A percentile compares a stretch with the other conserved stretches of the same genome.
Conservation (phyloP, 2,113 vertebrate species). For the Mesocricetus auratus region DNA sequence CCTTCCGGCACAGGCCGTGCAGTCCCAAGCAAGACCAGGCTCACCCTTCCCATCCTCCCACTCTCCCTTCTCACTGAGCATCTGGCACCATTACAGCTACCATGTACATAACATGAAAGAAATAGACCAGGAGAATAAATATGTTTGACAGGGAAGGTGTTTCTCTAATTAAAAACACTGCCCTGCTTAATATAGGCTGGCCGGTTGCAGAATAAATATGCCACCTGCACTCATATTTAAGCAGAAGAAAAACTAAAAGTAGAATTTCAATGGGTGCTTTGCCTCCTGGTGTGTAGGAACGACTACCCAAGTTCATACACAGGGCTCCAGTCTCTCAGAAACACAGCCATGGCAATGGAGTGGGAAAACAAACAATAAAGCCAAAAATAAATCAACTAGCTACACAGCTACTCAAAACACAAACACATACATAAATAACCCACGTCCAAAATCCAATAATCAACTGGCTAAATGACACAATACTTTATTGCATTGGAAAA, state of each 20-base stretch:
- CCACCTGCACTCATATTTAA: constrained; percentile 46
- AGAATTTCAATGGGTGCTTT: constrained; percentile 47
- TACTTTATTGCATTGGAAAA: background rate
- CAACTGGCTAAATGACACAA: background rate
- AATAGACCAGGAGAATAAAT: constrained; percentile 39
- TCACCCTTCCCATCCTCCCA: background rate
- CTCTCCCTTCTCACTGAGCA: background rate
- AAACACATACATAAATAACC: background rate
- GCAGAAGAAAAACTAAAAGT: background rate
- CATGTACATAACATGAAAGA: background rate
- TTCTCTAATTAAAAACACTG: constrained; percentile 72
- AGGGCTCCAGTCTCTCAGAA: background rate
- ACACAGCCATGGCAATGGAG: background rate
- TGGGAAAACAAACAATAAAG: background rate
- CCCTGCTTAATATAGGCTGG: constrained; percentile 72
- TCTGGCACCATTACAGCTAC: background rate
- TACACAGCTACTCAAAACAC: background rate
- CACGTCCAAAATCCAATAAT: background rate
- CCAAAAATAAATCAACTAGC: background rate
- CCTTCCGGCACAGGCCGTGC: background rate
- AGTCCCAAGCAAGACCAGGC: background rate
- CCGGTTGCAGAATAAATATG: constrained; percentile 48
- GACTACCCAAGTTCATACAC: background rate
- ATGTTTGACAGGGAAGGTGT: constrained; percentile 55
- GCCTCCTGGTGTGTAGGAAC: background rate